A percentile compares a stretch with the other conserved stretches of the same genome.
These are phyloP conservation scores for Diarsia brunnea DNA, from an alignment of 2,888 invertebrate genomes.

Conservation along the genomic window DNA sequence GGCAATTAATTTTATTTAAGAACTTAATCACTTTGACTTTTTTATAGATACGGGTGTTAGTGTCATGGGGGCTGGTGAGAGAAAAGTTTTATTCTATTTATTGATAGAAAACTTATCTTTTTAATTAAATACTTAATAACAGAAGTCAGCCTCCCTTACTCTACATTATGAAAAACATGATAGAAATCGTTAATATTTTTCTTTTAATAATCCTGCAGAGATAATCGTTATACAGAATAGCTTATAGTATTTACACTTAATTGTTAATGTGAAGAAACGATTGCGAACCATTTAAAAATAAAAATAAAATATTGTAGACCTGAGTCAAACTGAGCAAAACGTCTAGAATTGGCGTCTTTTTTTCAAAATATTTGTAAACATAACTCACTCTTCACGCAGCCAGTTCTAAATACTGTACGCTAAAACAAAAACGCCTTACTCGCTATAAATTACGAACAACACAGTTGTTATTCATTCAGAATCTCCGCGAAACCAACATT, in stretches of 20 bases:
- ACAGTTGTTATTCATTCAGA: slow-evolving; percentile 54
- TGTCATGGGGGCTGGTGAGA: background rate
- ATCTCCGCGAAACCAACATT: slow-evolving; percentile 20
- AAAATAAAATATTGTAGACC: background rate
- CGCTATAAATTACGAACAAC: slow-evolving; percentile 45
- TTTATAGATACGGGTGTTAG: no score
- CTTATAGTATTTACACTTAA: background rate
- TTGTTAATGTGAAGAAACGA: background rate
- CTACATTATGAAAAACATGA: background rate
- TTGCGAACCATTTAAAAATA: background rate
- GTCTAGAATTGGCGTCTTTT: background rate
- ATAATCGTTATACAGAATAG: background rate
- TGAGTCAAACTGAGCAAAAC: background rate
- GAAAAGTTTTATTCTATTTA: background rate
- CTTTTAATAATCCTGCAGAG: background rate
- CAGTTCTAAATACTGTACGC: slow-evolving; percentile 17
- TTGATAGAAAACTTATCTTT: no score
- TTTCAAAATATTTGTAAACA: slow-evolving; percentile 12
- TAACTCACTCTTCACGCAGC: slow-evolving; percentile 10
- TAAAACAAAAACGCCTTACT: slow-evolving; percentile 40
- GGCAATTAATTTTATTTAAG: no score
- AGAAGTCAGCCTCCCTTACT: no score
- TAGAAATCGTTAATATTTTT: no score
- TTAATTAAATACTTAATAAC: background rate
- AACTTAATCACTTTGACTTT: no score